Evolutionary conservation across 1,140 invertebrate genomes (phyloP), one percentile per base, ranked within the genome.

Genomic region (Geopemphigus sp.): DNA sequence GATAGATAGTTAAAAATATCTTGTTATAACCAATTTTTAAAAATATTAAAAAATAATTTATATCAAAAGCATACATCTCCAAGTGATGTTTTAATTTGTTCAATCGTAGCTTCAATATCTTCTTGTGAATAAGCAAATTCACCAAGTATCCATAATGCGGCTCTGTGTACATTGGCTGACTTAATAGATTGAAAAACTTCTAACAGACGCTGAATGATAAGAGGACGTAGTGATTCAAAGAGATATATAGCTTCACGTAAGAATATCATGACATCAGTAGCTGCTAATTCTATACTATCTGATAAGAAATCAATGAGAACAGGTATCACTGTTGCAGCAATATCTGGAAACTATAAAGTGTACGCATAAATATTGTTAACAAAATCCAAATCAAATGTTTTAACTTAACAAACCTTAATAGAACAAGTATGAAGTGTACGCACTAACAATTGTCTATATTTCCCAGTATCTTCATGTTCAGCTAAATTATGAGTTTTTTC

Each of bases 101-200:
- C 89, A 85, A 97, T 90, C 0, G 97, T 92, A 80, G 90, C 89
- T 80, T 92, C 88, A 47, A 97, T 95, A 82, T 97, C 93, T 5
- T 91, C 88, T 12, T 90, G 86, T 0, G 88, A 89, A 29, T 91
- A 91, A 0, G 95, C 94, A 85, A 98, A 99, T 87, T 99, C 97
- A 47, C 97, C 97, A 53, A 99, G 88, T 83, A 99, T 96, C 97
- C 98, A 99, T n/a, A 99, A 87, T 4, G 97, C 94, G 8, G 95
- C 93, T 81, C 97, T 90, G 83, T 97, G 93, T n/a, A 98, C 93
- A 86, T 92, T 91, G 11, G 92, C 91, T 12, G 92, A 94, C 73
- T 91, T 90, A 83, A 98, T 96, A 81, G 91, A 89, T 29, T 91
- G 89, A 84, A 97, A 95, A 19, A 90, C 88, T 84, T 95, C 94